These are phyloP conservation scores for Cheirogaleus medius DNA, from an alignment of 2,113 vertebrate species.

Conservation along the genomic window DNA sequence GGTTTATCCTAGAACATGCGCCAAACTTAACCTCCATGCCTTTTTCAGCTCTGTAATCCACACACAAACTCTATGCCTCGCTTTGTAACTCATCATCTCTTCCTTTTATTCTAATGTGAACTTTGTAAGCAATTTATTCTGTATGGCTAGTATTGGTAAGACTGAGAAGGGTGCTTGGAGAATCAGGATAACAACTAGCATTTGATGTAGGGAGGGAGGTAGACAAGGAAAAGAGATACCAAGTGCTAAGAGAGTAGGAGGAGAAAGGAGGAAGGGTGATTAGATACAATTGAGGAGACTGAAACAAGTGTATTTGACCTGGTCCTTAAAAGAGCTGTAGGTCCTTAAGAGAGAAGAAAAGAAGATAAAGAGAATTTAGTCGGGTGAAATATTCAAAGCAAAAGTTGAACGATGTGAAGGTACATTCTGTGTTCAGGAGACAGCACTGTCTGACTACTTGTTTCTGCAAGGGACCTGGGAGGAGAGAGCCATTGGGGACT, in stretches of 20 bases:
- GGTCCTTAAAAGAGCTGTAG: not conserved
- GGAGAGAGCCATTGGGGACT: accelerated
- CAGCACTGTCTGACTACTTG: not conserved
- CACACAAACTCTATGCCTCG: not conserved
- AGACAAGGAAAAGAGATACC: not conserved
- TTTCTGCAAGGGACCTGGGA: not conserved
- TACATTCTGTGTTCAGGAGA: not conserved
- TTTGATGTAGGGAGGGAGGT: not conserved
- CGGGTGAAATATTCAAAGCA: not conserved
- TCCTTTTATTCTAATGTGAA: not conserved
- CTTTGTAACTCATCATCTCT: not conserved
- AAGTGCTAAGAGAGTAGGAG: too few relatives aligned
- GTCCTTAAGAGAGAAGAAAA: not conserved
- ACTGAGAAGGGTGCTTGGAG: too few relatives aligned
- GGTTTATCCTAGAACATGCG: not conserved
- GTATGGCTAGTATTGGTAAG: not conserved
- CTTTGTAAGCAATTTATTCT: not conserved
- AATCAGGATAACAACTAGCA: not conserved
- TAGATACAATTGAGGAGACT: accelerated
- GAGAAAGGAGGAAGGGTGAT: not conserved
- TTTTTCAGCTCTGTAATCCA: not conserved
- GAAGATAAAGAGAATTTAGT: not conserved
- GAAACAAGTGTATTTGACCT: not conserved
- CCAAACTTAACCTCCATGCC: not conserved
- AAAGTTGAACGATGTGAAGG: not conserved